phyloP scores from a whole-genome alignment of 1,140 invertebrate genomes.

The Aricia agestis region DNA sequence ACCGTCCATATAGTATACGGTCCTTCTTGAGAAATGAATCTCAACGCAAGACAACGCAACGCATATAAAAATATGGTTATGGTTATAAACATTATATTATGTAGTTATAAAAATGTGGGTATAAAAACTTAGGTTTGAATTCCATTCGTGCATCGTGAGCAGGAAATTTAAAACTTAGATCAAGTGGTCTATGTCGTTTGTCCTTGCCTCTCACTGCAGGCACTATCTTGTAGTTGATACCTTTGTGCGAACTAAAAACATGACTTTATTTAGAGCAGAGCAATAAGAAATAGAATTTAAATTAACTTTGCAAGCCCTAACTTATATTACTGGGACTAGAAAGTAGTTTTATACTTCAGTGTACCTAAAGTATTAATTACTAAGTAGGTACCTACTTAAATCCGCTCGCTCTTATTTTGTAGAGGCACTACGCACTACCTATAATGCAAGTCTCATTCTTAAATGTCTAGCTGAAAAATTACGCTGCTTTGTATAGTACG shows the following conservation, averaged over 20 bases:
- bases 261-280: conserved; percentile 13
- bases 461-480: no score
- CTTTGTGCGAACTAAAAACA: conserved; percentile 22
- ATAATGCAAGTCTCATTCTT: no score
- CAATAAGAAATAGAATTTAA: neutral
- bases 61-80: no score
- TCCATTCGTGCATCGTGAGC: conserved; percentile 30
- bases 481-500: no score
- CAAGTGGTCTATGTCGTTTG: conserved; percentile 33
- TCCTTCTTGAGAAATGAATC: no score
- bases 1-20: no score
- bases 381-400: no score
- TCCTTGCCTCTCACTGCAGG: conserved; percentile 49
- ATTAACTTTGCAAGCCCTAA: neutral
- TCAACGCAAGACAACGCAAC: no score
- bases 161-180: conserved; percentile 40
- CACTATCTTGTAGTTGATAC: neutral
- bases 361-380: no score
- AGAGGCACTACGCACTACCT: neutral
- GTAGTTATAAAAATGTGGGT: neutral
- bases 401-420: neutral
- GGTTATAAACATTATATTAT: no score
- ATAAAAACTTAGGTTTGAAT: neutral
- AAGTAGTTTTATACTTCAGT: neutral
- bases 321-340: neutral